phyloP scores from a whole-genome alignment of 2,113 vertebrate species.

The Astatoreochromis straeleni region DNA sequence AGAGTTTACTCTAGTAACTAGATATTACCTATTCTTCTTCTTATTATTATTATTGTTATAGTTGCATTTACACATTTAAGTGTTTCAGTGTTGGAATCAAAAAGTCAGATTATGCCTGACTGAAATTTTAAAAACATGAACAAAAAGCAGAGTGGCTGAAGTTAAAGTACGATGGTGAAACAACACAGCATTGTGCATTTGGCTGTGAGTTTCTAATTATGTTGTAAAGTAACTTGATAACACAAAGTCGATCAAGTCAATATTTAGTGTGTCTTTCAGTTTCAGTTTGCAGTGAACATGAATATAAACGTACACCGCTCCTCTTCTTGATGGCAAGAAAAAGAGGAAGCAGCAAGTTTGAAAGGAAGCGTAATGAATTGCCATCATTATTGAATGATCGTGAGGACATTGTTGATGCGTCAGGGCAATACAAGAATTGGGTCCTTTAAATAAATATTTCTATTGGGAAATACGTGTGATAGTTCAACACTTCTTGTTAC shows the following conservation, averaged over 20 bases:
- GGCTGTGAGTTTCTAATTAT: neutral
- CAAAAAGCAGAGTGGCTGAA: neutral
- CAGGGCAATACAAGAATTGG: neutral
- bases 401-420: neutral
- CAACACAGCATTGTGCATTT: neutral
- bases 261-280: neutral
- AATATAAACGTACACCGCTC: neutral
- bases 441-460: neutral
- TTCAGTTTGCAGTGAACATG: neutral
- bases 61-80: neutral
- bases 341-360: neutral
- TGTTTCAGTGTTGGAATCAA: neutral
- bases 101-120: neutral
- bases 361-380: neutral
- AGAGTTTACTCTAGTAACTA: neutral
- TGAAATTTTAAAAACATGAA: neutral
- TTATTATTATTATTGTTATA: neutral
- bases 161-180: neutral
- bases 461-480: neutral
- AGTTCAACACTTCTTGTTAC: neutral
- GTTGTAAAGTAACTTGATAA: neutral
- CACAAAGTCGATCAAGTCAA: neutral
- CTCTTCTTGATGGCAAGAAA: neutral
- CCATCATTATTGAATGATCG: neutral
- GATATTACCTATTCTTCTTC: neutral